Percentiles rank a stretch among this genome's conserved stretches.
These are phyloP conservation scores for Rostratula benghalensis DNA, from an alignment of 2,113 vertebrate genomes.

Conservation along the genomic window DNA sequence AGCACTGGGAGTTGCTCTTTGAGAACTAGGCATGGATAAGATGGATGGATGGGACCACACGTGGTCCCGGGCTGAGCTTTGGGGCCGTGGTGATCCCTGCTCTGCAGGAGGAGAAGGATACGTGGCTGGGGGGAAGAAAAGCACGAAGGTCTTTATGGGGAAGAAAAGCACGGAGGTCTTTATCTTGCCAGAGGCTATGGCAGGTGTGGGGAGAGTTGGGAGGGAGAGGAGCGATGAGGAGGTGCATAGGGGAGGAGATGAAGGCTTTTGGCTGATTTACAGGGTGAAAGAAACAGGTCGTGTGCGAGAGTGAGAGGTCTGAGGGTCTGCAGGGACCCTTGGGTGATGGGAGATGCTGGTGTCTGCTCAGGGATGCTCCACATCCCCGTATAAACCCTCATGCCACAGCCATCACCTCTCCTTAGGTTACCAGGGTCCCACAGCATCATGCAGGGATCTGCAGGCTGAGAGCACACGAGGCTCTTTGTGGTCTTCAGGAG, in stretches of 20 bases:
- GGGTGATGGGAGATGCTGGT: neutral
- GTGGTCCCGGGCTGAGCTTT: neutral
- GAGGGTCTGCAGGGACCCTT: neutral
- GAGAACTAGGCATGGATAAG: neutral
- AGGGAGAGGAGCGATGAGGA: neutral
- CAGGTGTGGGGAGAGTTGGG: neutral
- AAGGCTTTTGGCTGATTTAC: neutral
- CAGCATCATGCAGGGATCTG: neutral
- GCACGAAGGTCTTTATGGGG: neutral
- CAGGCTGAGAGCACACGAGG: accelerated
- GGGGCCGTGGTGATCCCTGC: neutral
- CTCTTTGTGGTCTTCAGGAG: neutral
- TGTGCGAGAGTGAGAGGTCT: neutral
- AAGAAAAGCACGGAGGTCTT: neutral
- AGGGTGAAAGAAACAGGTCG: neutral
- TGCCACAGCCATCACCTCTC: accelerated
- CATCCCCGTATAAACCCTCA: neutral
- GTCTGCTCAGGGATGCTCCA: accelerated
- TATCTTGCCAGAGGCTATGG: neutral
- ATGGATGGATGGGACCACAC: accelerated
- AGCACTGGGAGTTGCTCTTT: neutral
- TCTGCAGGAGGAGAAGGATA: neutral
- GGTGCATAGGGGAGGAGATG: neutral
- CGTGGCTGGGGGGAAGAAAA: neutral
- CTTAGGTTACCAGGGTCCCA: neutral